Evolutionary conservation across 2,888 invertebrate species (phyloP), one percentile per base, ranked within the genome.

Genomic region (Thereva nobilitata): DNA sequence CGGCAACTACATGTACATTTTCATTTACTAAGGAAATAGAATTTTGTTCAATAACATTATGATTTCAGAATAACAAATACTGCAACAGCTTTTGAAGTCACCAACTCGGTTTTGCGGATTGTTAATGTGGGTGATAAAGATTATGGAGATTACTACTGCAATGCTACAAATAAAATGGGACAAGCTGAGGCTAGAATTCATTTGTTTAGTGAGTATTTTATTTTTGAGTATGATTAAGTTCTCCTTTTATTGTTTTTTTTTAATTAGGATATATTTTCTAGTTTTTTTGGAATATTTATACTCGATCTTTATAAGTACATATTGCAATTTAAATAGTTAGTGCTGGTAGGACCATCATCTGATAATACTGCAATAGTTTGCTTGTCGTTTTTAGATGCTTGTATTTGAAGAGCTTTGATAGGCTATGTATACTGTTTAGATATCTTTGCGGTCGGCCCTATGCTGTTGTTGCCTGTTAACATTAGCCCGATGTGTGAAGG

Each of bases 81-180:
- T 23, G 81, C 80, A 4, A 77, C 78, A 4, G 75, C 77, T 35
- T 75, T 76, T 57, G 80, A 79, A 70, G 75, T 77, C 5, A 81
- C 80, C 12, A 78, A 75, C 50, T 80, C 81, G 6, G 75, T 80
- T 44, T 70, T 81, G 67, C 76, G 76, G 67, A 76, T 80, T 49
- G 74, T 72, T 37, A 76, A 76, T 53, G 75, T 78, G 3, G 72
- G 75, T 63, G 76, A 74, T 54, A 70, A 73, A 50, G 78, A 81
- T 72, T 79, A 76, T 66, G 80, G 80, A 0, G 79, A 80, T 67
- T 81, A 78, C 61, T 78, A 74, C 41, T 81, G 80, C 72, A 78
- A 79, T 69, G 81, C 80, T 57, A 78, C 78, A 55, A 81, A 81
- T 63, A 80, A 79, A 72, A 69, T 80, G 70, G 80, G 81, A 10